Evolutionary conservation across 2,113 vertebrate species (phyloP), one percentile per base, ranked within the genome.

Genomic region (Gulo gulo): DNA sequence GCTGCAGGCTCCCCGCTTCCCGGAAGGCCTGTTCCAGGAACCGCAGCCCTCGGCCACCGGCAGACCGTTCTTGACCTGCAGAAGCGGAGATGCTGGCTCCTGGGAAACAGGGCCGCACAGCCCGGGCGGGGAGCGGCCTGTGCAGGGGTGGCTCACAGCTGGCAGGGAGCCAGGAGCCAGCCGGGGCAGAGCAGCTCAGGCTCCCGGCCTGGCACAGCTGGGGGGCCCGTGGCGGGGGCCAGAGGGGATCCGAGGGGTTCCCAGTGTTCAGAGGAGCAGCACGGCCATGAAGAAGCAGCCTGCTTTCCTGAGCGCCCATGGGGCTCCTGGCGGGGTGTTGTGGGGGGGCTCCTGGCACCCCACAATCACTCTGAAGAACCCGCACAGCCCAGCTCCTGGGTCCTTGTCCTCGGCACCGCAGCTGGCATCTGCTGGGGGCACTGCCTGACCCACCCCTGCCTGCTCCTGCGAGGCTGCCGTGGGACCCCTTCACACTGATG

Each of bases 11-110:
- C 50, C 84, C 14, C 8, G 1, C 67, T 85, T 88, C 91, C 52
- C 15, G 31, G 85, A 93, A 97, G 29, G 78, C 82, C 29, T 5
- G 0, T 92, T 96, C 73, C 87, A 84, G 97, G 95, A 97, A 96
- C 26, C 45, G 6, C 36, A 1, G 61, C 67, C 42, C 57, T 39
- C 8, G 2, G 73, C 42, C 31, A 12, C 1, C 1, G 36, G 74
- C 39, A 13, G 24, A 20, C 74, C 69, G 0, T 0, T 45, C 78
- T 67, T 74, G 18, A 61, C 52, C 45, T 57, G 73, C 81, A 85
- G 34, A 57, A 6, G 29, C 39, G 3, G 71, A 86, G 73, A n/a
- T 29, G 63, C 52, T 24, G 42, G 67, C 96, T 97, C 96, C 88
- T 83, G 95, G 95, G 91, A 97, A 93, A 96, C 71, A 23, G 79